These are phyloP conservation scores for Meriones unguiculatus DNA, from an alignment of 2,113 vertebrate species.

Conservation along the genomic window DNA sequence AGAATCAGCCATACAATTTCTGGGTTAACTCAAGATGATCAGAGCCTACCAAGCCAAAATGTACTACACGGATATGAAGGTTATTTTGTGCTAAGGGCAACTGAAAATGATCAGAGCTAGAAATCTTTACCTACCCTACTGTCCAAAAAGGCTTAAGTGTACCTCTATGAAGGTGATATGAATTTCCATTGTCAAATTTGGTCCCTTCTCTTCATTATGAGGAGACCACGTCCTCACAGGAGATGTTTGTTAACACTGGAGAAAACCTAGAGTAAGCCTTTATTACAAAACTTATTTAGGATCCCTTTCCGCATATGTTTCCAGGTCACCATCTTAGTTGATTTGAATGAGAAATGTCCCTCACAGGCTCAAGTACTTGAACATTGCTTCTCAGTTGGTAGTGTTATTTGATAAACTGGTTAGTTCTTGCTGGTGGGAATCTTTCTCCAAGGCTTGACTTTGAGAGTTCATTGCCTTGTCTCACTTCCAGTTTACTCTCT, in stretches of 20 bases:
- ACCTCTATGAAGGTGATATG: neutral
- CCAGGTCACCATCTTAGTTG: neutral
- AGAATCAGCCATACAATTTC: neutral
- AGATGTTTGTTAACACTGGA: no score
- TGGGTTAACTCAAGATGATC: neutral
- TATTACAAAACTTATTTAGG: no score
- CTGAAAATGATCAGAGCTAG: neutral
- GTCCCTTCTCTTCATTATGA: neutral
- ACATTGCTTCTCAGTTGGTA: neutral
- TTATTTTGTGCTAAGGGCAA: neutral
- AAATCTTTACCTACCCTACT: neutral
- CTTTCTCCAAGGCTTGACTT: neutral
- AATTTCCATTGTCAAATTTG: neutral
- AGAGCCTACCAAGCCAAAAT: no score
- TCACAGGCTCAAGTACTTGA: neutral
- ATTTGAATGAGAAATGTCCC: neutral
- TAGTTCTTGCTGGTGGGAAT: neutral
- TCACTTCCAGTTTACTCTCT: neutral
- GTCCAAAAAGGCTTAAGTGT: neutral
- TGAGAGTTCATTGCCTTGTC: neutral
- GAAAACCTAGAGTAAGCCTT: neutral
- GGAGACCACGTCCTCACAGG: neutral
- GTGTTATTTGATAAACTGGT: no score
- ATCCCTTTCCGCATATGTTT: neutral
- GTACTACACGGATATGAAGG: neutral